phyloP scores from a whole-genome alignment of 2,113 vertebrate species.

The Ctenodactylus gundi region DNA sequence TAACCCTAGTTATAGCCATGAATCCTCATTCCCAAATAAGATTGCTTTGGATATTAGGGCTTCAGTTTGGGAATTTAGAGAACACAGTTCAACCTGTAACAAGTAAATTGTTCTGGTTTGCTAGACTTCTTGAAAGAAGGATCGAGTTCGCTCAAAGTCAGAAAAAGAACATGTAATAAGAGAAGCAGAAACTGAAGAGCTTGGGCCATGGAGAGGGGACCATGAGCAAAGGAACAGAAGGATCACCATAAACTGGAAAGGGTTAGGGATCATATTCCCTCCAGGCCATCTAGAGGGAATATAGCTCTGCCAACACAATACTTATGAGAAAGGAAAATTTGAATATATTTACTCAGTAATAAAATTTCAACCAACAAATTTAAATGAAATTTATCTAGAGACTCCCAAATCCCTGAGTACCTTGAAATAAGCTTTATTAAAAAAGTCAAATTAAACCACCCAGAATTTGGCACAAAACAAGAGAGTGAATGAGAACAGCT shows the following conservation, averaged over 20 bases:
- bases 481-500: neutral
- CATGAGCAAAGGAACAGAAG: neutral
- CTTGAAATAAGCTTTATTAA: neutral
- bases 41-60: neutral
- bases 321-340: neutral
- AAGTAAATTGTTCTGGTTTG: neutral
- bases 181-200: neutral
- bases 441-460: neutral
- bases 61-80: neutral
- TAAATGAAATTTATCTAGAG: neutral
- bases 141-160: neutral
- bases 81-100: neutral
- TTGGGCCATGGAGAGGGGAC: neutral
- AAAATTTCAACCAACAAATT: neutral
- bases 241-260: neutral
- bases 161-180: neutral
- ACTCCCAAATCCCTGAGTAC: neutral
- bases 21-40: neutral
- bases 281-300: neutral
- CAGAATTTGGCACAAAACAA: neutral
- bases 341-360: neutral
- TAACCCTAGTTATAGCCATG: neutral
- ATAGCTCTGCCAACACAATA: neutral
- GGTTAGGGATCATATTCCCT: neutral
- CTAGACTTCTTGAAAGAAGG: neutral